Conservation (phyloP, 2,888 invertebrate species). For the Tanytarsus gracilentus region DNA sequence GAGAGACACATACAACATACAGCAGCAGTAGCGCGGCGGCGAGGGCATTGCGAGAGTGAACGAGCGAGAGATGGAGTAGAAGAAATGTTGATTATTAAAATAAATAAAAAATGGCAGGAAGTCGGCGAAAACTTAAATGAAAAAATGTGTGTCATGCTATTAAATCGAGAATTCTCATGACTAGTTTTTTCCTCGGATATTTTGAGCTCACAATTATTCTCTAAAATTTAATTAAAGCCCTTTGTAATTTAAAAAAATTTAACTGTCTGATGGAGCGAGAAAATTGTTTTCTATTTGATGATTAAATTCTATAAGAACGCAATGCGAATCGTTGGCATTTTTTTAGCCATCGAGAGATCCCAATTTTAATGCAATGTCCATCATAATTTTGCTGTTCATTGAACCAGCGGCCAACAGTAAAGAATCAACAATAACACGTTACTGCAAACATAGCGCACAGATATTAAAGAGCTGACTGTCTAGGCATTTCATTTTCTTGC, state of each 20-base stretch:
- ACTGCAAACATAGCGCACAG: not conserved
- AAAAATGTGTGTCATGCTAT: constrained; percentile 22
- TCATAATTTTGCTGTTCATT: constrained; percentile 21
- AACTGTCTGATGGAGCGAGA: no score
- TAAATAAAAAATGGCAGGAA: constrained; percentile 27
- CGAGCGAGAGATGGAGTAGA: not conserved
- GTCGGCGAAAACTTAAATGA: constrained; percentile 20
- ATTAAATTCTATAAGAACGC: no score
- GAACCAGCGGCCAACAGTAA: not conserved
- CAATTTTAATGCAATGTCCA: constrained; percentile 10
- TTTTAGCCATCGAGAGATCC: not conserved
- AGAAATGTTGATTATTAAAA: constrained; percentile 22
- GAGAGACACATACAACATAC: constrained; percentile 3
- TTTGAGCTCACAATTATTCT: no score
- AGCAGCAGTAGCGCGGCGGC: not conserved
- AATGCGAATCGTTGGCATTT: no score
- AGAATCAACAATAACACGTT: not conserved
- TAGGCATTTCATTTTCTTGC: not conserved
- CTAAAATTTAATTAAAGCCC: no score
- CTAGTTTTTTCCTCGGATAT: not conserved
- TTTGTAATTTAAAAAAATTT: no score
- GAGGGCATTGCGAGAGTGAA: no score
- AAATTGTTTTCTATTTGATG: no score
- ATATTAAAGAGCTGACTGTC: not conserved
- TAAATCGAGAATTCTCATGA: not conserved